Evolutionary conservation across 1,140 invertebrate genomes (phyloP), one percentile per base, ranked within the genome.

Genomic region (Drosophila oshimai): DNA sequence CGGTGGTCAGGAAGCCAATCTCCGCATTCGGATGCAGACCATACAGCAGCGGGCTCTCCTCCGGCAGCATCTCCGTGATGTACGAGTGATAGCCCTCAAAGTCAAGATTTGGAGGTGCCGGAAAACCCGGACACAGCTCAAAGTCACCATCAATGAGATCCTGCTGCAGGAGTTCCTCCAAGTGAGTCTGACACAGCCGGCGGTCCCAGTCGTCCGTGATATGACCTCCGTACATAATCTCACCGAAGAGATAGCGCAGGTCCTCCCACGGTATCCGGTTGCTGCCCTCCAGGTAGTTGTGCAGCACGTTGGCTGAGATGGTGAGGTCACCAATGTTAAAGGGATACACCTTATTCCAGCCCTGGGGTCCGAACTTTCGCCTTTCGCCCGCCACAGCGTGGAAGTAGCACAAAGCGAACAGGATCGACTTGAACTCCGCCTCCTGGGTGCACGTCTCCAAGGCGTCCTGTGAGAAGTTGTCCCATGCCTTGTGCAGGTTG

Each of bases 221-320:
- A 89, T 99, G 97, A 0, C 98, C 98, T 2, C 98, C 98, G 88
- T 99, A 99, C 97, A 98, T 99, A 2, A 99, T 99, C 92, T 99
- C 97, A 0, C 97, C 98, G 90, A 98, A 98, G 3, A 99, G 92
- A 90, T 98, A 99, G 6, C 97, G 93, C 55, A 99, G 91, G 93
- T 98, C 97, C 90, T 98, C 97, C 96, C 97, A 98, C 0, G 97
- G 97, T 20, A 98, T 94, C 64, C 95, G 94, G 33, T 94, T 95
- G 91, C 97, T 98, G 50, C 94, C 95, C 90, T 99, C 98, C 87
- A 99, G 91, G 91, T 99, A 99, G 91, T 99, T 99, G 89, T 95
- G 96, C 5, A 99, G 89, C 0, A 99, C 98, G 86, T 96, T 96
- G 0, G 96, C 95, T 90, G 97, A 97, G 49, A 99, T 99, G 34